Percentiles rank a stretch among this genome's conserved stretches.
Evolutionary conservation across 2,113 vertebrate species (phyloP).

Genomic region (Camelus dromedarius): DNA sequence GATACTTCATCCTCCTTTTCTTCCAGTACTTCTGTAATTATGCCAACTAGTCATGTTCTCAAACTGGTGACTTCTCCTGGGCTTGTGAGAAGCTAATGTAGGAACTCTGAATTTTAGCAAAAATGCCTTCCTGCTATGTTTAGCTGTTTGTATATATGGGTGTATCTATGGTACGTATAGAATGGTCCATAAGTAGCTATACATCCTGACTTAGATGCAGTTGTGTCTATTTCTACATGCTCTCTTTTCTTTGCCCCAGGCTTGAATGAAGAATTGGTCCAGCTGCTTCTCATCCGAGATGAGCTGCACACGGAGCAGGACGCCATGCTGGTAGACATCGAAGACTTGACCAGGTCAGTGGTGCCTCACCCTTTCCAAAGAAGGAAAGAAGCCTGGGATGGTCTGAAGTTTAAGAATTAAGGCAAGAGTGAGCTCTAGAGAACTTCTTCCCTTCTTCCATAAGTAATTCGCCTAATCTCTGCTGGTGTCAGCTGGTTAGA

Average conservation of each 20-base stretch:
- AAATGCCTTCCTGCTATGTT: neutral
- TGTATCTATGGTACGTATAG: neutral
- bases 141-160: neutral
- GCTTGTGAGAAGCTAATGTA: neutral
- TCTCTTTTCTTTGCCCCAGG: conserved; percentile 83
- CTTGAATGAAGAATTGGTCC: conserved; percentile 98
- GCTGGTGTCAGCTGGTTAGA: neutral
- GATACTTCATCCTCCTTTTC: neutral
- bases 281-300: conserved; percentile 97
- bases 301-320: conserved; percentile 99
- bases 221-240: neutral
- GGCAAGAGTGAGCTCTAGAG: neutral
- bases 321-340: conserved; percentile 99
- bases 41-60: neutral
- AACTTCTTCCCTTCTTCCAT: neutral
- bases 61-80: neutral
- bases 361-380: neutral
- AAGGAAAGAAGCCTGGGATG: neutral
- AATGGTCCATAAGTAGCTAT: neutral
- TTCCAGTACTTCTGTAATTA: neutral
- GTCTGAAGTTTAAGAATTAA: neutral
- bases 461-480: neutral
- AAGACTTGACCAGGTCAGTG: conserved; percentile 97
- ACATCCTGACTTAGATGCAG: neutral
- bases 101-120: neutral